Evolutionary conservation across 2,113 vertebrate genomes (phyloP).

Genomic region (Callopanchax toddi): DNA sequence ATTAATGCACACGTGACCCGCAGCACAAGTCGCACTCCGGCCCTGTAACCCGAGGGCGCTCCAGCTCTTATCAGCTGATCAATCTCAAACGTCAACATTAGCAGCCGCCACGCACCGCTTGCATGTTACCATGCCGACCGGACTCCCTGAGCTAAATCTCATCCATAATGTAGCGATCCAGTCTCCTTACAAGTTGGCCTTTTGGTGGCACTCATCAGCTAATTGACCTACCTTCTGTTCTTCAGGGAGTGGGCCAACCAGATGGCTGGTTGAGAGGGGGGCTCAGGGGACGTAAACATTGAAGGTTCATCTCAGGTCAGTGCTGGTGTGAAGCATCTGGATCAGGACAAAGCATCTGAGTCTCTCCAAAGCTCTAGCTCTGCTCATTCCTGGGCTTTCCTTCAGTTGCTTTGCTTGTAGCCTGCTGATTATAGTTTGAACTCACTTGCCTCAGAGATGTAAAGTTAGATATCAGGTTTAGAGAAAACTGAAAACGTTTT

Average conservation of each 20-base stretch:
- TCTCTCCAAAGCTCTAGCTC: slow-evolving; percentile 9
- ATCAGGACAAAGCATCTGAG: neutral
- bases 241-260: slow-evolving; percentile 30
- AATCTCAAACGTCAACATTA: slow-evolving; percentile 27
- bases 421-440: neutral
- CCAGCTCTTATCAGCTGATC: slow-evolving; percentile 36
- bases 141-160: slow-evolving; percentile 41
- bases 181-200: slow-evolving; percentile 56
- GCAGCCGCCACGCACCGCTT: slow-evolving; percentile 7
- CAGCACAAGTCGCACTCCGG: neutral
- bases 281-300: slow-evolving; percentile 12
- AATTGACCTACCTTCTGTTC: slow-evolving; percentile 61
- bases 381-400: neutral
- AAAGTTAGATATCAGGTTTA: too few species aligned
- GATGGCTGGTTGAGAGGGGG: slow-evolving; percentile 5
- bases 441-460: too few species aligned
- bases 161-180: slow-evolving; percentile 63
- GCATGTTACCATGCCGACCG: slow-evolving; percentile 44
- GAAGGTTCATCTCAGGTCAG: slow-evolving; percentile 14
- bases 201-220: slow-evolving; percentile 60
- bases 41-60: slow-evolving; percentile 44
- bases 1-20: slow-evolving; percentile 15
- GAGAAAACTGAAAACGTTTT: too few species aligned
- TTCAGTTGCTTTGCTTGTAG: too few species aligned
- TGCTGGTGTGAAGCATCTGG: neutral